Percentiles rank a stretch among this genome's conserved stretches.
These are phyloP conservation scores for Halyomorpha halys DNA, from an alignment of 1,140 invertebrate species.

Conservation along the genomic window DNA sequence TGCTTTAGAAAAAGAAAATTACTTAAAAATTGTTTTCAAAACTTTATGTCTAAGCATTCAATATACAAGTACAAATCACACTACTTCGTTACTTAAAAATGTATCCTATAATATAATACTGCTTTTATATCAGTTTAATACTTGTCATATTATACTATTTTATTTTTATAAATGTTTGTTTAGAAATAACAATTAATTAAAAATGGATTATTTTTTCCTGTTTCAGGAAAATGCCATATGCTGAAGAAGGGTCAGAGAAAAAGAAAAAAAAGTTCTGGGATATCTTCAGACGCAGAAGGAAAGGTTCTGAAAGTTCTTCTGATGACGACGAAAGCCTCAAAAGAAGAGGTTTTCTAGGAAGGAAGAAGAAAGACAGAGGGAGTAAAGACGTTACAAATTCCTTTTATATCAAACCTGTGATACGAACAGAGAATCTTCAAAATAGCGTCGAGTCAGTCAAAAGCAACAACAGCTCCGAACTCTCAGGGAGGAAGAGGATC, in stretches of 20 bases:
- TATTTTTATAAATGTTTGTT: too few species aligned
- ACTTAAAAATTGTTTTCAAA: too few species aligned
- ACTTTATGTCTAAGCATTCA: too few species aligned
- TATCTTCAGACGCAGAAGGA: slow-evolving; percentile 9
- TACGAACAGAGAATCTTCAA: slow-evolving; percentile 7
- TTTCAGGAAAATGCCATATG: slow-evolving; percentile 15
- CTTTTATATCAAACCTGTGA: slow-evolving; percentile 25
- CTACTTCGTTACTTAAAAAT: too few species aligned
- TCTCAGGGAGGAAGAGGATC: slow-evolving; percentile 38
- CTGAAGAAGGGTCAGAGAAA: slow-evolving; percentile 4
- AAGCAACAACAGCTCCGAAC: slow-evolving; percentile 31
- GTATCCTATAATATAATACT: too few species aligned
- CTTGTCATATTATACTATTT: too few species aligned
- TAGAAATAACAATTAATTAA: not conserved
- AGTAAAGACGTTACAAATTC: slow-evolving; percentile 31
- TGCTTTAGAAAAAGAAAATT: too few species aligned
- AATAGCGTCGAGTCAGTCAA: slow-evolving; percentile 5
- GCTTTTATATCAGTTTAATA: too few species aligned
- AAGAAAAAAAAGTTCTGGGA: slow-evolving; percentile 15
- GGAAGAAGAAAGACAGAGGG: slow-evolving; percentile 27
- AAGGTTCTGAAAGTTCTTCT: slow-evolving; percentile 2
- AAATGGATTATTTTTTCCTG: not conserved
- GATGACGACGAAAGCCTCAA: slow-evolving; percentile 46
- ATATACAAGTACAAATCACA: too few species aligned
- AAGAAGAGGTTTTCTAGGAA: slow-evolving; percentile 29